Base-by-base conservation (phyloP, 2,113 vertebrate genomes). In the Hyperoodon ampullatus region DNA sequence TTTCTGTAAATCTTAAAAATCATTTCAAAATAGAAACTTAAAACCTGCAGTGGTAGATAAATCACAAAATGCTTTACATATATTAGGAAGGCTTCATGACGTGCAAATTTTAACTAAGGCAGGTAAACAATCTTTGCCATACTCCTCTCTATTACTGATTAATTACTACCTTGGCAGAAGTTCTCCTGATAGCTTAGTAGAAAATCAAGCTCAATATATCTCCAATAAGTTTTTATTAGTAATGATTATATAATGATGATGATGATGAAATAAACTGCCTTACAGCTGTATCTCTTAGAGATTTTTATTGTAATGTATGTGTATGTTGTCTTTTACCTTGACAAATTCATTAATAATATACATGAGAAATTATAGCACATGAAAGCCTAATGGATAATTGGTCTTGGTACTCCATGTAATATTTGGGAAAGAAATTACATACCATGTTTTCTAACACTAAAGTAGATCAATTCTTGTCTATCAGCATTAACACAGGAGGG, bases 1-100 rank as follows among this genome's bases (percentile, higher is more conserved):
- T 88, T 93, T 66, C n/a, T 95, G 6, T 82, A 86, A 70, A 84
- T 92, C 18, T 86, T 87, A 94, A 90, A 53, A 90, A 53, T 93
- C 39, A 95, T 78, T 66, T 78, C 33, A 68, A 93, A 74, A 74
- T 50, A 83, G 90, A 95, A 84, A 39, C 26, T 84, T 63, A 53
- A 78, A 55, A 83, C 11, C 44, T 74, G 23, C 11, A 77, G 58
- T 66, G 28, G 26, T 23, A 44, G 33, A 61, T 74, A 66, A 72
- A 60, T 82, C 42, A 65, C 28, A 89, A 60, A 50, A 44, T 87
- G 13, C 13, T 87, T 71, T 68, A 2, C 21, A 28, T 26, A 70
- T 5, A 58, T 26, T 58, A 89, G 18, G 35, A 94, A 61, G 84
- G 1, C n/a, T 82, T 61, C 28, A 42, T 78, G 68, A 70, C n/a